Evolutionary conservation across 2,113 vertebrate species (phyloP), one percentile per base, ranked within the genome.

Genomic region (Hippopotamus amphibius): DNA sequence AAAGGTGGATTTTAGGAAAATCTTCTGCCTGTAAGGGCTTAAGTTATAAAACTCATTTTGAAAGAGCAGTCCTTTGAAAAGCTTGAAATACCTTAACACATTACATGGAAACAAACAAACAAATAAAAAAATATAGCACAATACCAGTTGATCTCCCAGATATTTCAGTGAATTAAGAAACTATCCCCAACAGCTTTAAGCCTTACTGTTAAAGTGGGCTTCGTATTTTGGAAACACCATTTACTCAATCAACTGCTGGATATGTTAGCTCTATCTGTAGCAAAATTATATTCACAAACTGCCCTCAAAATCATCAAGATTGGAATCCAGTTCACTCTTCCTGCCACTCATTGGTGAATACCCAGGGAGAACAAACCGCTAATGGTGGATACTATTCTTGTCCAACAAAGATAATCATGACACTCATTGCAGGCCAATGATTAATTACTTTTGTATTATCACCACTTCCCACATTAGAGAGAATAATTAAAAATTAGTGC

Each of bases 401-500:
- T 33, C 24, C 68, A 93, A 71, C 19, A 89, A 72, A 76, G 50
- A 46, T 66, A 93, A 92, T 83, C 72, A 90, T 33, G 48, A 96
- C 90, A 90, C 21, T 3, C 61, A 68, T 57, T 79, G 57, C n/a
- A 92, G 95, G 61, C 13, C 7, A 72, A 24, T 53, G 66, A 91
- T 91, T 95, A 71, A 87, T 88, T 93, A 30, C 65, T 93, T 88
- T 92, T 61, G 37, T 41, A 21, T 83, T 97, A 80, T 97, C 83
- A 83, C 66, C 72, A 61, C 16, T 92, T 88, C 28, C 61, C 33
- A 92, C 11, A 79, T 55, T 91, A 72, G 26, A 93, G 17, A 93
- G 21, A 80, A 92, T 57, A 68, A 68, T 93, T 96, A 65, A 77
- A 93, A 84, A 65, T 61, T 53, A 79, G 59, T 77, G 76, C 19